These are phyloP conservation scores for Cynoglossus semilaevis DNA, from an alignment of 2,113 vertebrate genomes.

Conservation along the genomic window DNA sequence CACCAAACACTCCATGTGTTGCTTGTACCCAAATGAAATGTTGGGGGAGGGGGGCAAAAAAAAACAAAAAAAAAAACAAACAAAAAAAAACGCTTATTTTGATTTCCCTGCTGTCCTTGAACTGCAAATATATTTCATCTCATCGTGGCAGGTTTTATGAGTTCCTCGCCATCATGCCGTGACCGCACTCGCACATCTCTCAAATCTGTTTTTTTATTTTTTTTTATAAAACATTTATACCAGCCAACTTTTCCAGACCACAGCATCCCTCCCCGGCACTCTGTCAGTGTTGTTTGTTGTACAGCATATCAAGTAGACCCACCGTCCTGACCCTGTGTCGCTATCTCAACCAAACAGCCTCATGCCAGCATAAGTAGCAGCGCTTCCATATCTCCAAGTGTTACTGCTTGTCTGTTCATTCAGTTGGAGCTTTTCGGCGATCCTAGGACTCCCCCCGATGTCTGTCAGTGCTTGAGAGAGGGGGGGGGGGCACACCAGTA, in stretches of 20 bases:
- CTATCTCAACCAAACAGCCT: conserved; percentile 65
- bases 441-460: conserved; percentile 57
- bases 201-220: conserved; percentile 10
- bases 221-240: conserved; percentile 35
- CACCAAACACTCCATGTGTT: no score
- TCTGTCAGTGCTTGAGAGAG: conserved; percentile 60
- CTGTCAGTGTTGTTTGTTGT: conserved; percentile 55
- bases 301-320: conserved; percentile 59
- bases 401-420: conserved; percentile 79
- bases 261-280: conserved; percentile 23
- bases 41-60: no score
- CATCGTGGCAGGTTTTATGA: conserved; percentile 44
- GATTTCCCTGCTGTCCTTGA: conserved; percentile 18
- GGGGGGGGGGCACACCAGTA: conserved; percentile 54
- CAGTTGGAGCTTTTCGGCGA: conserved; percentile 75
- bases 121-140: conserved; percentile 41
- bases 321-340: conserved; percentile 30
- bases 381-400: conserved; percentile 70
- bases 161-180: conserved; percentile 44
- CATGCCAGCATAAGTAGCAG: conserved; percentile 61
- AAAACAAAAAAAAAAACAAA: conserved; percentile 16
- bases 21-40: no score
- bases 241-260: conserved; percentile 40
- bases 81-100: conserved; percentile 1
- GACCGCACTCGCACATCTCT: conserved; percentile 30